Evolutionary conservation across 2,113 vertebrate species (phyloP).

Genomic region (Phainopepla nitens): DNA sequence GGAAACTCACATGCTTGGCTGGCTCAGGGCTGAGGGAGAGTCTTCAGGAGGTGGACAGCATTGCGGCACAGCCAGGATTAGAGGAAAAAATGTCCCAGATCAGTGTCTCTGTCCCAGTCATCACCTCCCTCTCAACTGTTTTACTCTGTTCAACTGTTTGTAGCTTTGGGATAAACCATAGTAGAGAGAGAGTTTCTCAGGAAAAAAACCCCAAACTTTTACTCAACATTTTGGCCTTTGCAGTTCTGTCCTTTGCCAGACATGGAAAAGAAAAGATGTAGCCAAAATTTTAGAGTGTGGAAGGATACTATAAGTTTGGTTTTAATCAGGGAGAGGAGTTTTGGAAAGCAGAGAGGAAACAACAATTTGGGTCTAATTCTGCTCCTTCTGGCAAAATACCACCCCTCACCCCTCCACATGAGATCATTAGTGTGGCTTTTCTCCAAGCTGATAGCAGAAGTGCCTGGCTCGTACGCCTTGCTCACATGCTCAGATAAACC

Average conservation of each 20-base stretch:
- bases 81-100: neutral
- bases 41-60: neutral
- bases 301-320: neutral
- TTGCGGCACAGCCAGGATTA: accelerated
- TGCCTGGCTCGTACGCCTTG: neutral
- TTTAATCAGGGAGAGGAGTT: slow-evolving; percentile 19
- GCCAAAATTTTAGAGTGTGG: neutral
- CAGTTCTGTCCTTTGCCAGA: neutral
- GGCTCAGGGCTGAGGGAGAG: neutral
- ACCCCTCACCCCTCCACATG: neutral
- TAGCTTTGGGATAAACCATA: neutral
- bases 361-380: slow-evolving; percentile 10
- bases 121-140: neutral
- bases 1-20: neutral
- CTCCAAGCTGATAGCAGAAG: slow-evolving; percentile 39
- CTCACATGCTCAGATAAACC: slow-evolving; percentile 8
- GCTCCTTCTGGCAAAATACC: slow-evolving; percentile 16
- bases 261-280: neutral
- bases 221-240: slow-evolving; percentile 4
- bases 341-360: slow-evolving; percentile 12
- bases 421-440: slow-evolving; percentile 12
- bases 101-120: accelerated
- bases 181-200: neutral
- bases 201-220: neutral
- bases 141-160: neutral